Base-by-base conservation (phyloP, 2,113 vertebrate genomes). In the western clawed frog (Xenopus tropicalis) region DNA sequence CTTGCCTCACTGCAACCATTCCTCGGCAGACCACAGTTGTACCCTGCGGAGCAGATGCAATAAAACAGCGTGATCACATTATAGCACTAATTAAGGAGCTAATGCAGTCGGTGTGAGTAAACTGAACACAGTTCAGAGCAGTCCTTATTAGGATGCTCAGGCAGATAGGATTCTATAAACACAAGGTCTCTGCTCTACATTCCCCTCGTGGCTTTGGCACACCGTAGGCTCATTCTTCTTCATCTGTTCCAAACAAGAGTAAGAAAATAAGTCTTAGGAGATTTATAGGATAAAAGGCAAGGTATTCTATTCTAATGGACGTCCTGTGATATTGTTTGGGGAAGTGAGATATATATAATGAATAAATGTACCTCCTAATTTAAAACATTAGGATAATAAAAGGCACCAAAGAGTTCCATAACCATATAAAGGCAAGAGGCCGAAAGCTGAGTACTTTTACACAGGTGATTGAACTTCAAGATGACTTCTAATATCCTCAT, bases 261-360 rank as follows among this genome's bases (percentile, higher is more conserved):
- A 21, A 11, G 0, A 57, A 21, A 57, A 23, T 14, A 17, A 59
- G 57, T 14, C 57, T 13, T 59, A 10, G 21, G 12, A 24, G 57
- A 59, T 54, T n/a, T n/a, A 54, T 54, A 7, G 16, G 16, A 17
- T 54, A 5, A 54, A 54, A 54, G 3, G 16, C 52, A 54, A 14
- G 17, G 52, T 54, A 54, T 54, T 4, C 52, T 54, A 54, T n/a
- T 54, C 19, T n/a, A 20, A 9, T 14, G 16, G 19, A 7, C 52
- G n/a, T 1, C 12, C 46, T 48, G 4, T 4, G 16, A 48, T 46
- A n/a, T 19, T 62, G 51, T 62, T 62, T 51, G 43, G 69, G 23
- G 69, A 17, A 42, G 58, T 37, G 23, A 71, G 52, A 21, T 62
- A 20, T 13, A 62, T 43, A 62, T 29, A 11, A n/a, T n/a, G n/a